Evolutionary conservation across 1,140 invertebrate species (phyloP), one percentile per base, ranked within the genome.

Genomic region (Sitobion miscanthi): DNA sequence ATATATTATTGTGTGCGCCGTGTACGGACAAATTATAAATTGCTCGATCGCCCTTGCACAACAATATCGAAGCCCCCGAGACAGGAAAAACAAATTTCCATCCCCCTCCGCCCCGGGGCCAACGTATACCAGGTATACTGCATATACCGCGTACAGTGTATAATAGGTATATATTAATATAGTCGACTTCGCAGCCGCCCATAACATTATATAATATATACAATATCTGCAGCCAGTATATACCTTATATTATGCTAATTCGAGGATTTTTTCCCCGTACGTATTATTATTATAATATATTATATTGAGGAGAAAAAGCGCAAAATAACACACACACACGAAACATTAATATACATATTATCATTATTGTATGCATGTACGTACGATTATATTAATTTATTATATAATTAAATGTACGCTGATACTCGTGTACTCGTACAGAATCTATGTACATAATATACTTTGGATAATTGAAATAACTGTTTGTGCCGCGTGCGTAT

Each of bases 51-150:
- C 45, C 30, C 30, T 88, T 52, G 45, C 86, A 49, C 47, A 21
- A 23, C 30, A 21, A 88, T 21, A 35, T 9, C 45, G 30, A 52
- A 23, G 47, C 45, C n/a, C 86, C 11, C 45, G 47, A 87, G 17
- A 87, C 47, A 3, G 17, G 86, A 87, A 87, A 87, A 89, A 54
- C 49, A 38, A 89, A 89, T 89, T 89, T 54, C 25, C 49, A 89
- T 35, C 87, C n/a, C 47, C 30, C 62, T 69, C 62, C 30, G 5
- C 30, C n/a, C 30, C 3, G 11, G 57, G 23, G 42, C 3, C 21
- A 23, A 30, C 8, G 7, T 62, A 30, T 8, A 11, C 25, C 25
- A 62, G 30, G 8, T 62, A 62, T 11, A 42, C 42, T 42, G 42
- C 3, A 47, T 47, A 47, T 47, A 9, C 45, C 9, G 0, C 9